A percentile compares a stretch with the other conserved stretches of the same genome.
Conservation (phyloP, 2,113 vertebrate species). For the Carassius carassius region DNA sequence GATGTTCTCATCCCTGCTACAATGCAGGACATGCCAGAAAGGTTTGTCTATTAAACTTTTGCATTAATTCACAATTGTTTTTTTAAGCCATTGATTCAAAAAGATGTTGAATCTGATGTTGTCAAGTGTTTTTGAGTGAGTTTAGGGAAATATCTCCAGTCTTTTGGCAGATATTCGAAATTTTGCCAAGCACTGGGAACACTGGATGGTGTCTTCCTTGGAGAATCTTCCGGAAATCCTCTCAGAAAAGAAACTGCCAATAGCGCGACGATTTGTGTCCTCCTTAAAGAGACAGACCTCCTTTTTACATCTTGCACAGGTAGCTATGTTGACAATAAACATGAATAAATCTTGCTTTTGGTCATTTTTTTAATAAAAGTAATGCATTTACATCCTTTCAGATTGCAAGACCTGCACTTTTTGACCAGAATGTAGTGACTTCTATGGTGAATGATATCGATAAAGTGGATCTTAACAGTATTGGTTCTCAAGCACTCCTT, state of each 20-base stretch:
- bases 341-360: not conserved
- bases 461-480: conserved; percentile 91
- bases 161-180: conserved; percentile 93
- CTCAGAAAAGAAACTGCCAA: conserved; percentile 89
- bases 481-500: conserved; percentile 92
- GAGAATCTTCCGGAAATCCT: conserved; percentile 93
- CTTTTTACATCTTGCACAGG: conserved; percentile 96
- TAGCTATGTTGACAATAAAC: conserved; percentile 51
- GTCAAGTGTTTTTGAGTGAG: conserved; percentile 16
- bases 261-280: conserved; percentile 91
- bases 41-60: conserved; percentile 70
- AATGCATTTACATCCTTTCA: conserved; percentile 57
- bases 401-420: conserved; percentile 96
- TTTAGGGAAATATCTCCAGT: conserved; percentile 68
- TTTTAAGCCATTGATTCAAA: not conserved
- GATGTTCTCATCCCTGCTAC: conserved; percentile 97
- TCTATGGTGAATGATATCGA: conserved; percentile 95
- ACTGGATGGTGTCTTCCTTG: conserved; percentile 92
- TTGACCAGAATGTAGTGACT: conserved; percentile 93
- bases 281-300: conserved; percentile 95
- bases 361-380: not conserved
- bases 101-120: not conserved
- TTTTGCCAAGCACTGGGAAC: conserved; percentile 98
- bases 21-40: conserved; percentile 99
- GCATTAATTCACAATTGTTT: not conserved